Base-by-base conservation (phyloP, 1,140 invertebrate species). In the Bombus turneri region DNA sequence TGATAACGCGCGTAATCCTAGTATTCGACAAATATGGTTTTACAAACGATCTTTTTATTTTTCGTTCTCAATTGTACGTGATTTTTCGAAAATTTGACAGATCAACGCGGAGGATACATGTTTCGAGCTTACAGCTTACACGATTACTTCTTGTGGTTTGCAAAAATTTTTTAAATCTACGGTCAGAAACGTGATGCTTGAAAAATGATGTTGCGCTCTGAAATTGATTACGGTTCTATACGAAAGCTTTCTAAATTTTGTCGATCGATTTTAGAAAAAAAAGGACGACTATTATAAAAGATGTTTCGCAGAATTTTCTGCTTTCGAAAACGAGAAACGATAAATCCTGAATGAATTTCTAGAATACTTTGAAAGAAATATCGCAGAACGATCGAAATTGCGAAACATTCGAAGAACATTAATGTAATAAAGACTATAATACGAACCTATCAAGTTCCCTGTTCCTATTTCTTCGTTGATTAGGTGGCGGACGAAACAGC, bases 391-490 rank as follows among this genome's bases (percentile, higher is more conserved):
- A 37, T 53, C 9, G 22, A 28, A 74, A 64, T 47, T n/a, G 12
- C n/a, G 69, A 43, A 81, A 62, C 53, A 34, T 3, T 15, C 39
- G n/a, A 2, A 31, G n/a, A 41, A 43, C 39, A 41, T 74, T 81
- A 74, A 81, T 18, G n/a, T 5, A 81, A 74, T 62, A 62, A 34
- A 37, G 22, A 22, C 31, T 28, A 43, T 43, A 43, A 81, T 28
- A 25, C 5, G 53, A 28, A 62, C 22, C 53, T 53, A 74, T 74
- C 69, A 13, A 74, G n/a, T 31, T 62, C 13, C 39, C 34, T 5
- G 69, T 81, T 74, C 53, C 31, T 39, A 39, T 81, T 62, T 41
- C 39, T 62, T 64, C 53, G 37, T 74, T 81, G 71, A 81, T 81
- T 64, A 81, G 39, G 22, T 25, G 53, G 13, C 39, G 31, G 22